Evolutionary conservation across 2,888 invertebrate species (phyloP).

Genomic region (Apotomis betuletana): DNA sequence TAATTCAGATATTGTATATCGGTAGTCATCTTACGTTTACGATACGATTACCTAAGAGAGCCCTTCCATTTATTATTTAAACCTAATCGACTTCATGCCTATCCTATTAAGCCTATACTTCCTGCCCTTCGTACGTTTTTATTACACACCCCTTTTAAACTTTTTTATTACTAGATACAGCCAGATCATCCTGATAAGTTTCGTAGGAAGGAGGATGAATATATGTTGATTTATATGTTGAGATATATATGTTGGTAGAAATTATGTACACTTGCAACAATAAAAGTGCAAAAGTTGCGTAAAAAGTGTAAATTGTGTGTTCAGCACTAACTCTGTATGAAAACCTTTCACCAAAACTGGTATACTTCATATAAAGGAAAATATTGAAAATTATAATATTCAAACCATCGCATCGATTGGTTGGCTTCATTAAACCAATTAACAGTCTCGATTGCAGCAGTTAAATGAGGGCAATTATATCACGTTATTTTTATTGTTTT

Average conservation of each 20-base stretch:
- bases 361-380: too few species aligned
- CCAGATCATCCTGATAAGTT: background rate
- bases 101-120: constrained; percentile 26
- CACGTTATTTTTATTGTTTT: constrained; percentile 53
- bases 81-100: constrained; percentile 32
- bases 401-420: background rate
- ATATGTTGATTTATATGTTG: too few species aligned
- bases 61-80: constrained; percentile 39
- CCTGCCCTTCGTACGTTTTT: constrained; percentile 23
- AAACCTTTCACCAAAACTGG: too few species aligned
- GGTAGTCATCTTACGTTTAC: constrained; percentile 26
- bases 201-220: background rate
- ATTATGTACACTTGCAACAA: background rate
- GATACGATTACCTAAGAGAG: constrained; percentile 17
- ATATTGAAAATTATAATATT: too few species aligned
- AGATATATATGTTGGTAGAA: background rate
- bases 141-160: constrained; percentile 25
- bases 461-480: background rate
- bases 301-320: too few species aligned
- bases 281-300: too few species aligned
- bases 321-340: too few species aligned
- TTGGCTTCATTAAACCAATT: too few species aligned
- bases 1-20: constrained; percentile 24
- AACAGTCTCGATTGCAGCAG: background rate
- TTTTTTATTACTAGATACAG: constrained; percentile 8